Evolutionary conservation across 2,113 vertebrate species (phyloP), one percentile per base, ranked within the genome.

Genomic region (Hippolais icterina): DNA sequence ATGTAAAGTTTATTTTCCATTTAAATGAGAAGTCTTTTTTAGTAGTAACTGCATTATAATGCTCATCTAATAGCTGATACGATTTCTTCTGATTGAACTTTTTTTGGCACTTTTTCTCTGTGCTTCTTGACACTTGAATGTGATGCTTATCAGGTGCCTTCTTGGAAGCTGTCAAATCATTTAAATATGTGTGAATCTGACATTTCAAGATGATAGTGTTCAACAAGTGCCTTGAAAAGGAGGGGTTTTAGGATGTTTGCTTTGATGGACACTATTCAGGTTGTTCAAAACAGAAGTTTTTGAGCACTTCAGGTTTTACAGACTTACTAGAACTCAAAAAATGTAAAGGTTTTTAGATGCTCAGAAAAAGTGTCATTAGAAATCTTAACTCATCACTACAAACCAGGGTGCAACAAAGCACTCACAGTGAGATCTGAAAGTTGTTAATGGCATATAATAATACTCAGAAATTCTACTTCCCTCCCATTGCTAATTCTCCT

Each of bases 141-240:
- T n/a, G 52, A 71, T 74, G 35, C 80, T 95, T 80, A 57, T 95
- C 71, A 87, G 93, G 80, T 71, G 59, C 89, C 92, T 60, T 86
- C 92, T 87, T 75, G 47, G 47, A 59, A 95, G 96, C 95, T 96
- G 97, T 97, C 97, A 96, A 59, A 61, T 96, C 70, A 91, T 89
- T 96, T 93, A 97, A 97, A 96, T 88, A 94, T 94, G 90, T 18
- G 29, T 59, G 64, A 80, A 74, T 66, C 84, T 96, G 97, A 95
- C 95, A 93, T 93, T 87, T 91, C 7, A 49, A 91, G 93, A 93
- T 80, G 86, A 72, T 37, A 19, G 29, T 25, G 59, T 90, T 95
- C 83, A 53, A 91, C 83, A 71, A 83, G 89, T 74, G 29, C 80
- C 44, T 75, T 80, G 63, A 91, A 91, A 95, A 92, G 70, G 79